These are phyloP conservation scores for Chaetura pelagica DNA, from an alignment of 2,113 vertebrate species.

Conservation along the genomic window DNA sequence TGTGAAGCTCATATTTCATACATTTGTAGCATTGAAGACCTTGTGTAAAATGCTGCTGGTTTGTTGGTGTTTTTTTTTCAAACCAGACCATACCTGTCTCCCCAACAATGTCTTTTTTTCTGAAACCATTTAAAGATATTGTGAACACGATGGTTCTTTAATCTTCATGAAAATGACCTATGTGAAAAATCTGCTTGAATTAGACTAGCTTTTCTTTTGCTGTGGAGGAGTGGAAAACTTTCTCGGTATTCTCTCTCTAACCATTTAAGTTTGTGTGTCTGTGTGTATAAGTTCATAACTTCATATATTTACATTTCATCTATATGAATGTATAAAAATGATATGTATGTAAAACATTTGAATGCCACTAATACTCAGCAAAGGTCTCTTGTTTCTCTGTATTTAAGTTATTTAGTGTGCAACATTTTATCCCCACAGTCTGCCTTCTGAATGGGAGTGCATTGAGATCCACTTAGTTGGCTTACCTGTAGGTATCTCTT, in stretches of 20 bases:
- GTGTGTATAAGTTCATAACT: neutral
- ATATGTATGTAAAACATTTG: neutral
- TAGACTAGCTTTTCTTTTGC: neutral
- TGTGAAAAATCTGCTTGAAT: neutral
- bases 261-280: neutral
- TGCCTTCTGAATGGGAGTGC: neutral
- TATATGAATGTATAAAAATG: neutral
- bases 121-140: neutral
- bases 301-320: neutral
- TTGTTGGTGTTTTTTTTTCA: neutral
- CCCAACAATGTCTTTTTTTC: neutral
- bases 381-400: neutral
- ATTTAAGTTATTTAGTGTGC: neutral
- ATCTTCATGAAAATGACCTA: neutral
- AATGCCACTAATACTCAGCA: neutral
- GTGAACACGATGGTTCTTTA: neutral
- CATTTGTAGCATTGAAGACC: neutral
- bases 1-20: neutral
- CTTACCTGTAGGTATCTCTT: neutral
- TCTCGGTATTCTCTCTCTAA: neutral
- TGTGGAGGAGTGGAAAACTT: accelerated
- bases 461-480: neutral
- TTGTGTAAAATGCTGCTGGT: neutral
- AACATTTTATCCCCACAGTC: neutral
- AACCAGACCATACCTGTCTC: neutral